Evolutionary conservation across 2,888 invertebrate species (phyloP).

Genomic region (Agonopterix heracliana): DNA sequence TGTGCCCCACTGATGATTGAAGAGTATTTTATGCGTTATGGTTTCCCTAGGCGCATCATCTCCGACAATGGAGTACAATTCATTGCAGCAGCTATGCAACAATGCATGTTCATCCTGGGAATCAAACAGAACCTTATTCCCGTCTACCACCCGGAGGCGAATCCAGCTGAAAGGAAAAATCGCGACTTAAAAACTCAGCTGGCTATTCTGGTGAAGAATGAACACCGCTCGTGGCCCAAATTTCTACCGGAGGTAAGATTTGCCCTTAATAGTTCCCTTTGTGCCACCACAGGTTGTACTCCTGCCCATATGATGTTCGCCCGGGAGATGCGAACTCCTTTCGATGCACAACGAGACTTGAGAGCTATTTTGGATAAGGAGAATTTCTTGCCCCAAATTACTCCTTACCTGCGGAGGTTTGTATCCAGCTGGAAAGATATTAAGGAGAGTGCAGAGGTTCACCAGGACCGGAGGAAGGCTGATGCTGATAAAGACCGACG

Average conservation of each 20-base stretch:
- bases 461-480: slow-evolving; percentile 13
- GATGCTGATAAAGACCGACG: slow-evolving; percentile 9
- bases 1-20: slow-evolving; percentile 12
- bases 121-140: slow-evolving; percentile 20
- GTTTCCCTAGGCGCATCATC: slow-evolving; percentile 13
- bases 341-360: slow-evolving; percentile 13
- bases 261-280: slow-evolving; percentile 20
- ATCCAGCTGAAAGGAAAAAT: slow-evolving; percentile 31
- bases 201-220: slow-evolving; percentile 17
- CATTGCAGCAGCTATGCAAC: slow-evolving; percentile 17
- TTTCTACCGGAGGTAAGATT: slow-evolving; percentile 21
- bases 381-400: slow-evolving; percentile 15
- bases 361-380: slow-evolving; percentile 7
- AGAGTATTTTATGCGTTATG: slow-evolving; percentile 14
- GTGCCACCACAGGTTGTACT: slow-evolving; percentile 14
- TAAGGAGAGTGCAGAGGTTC: slow-evolving; percentile 14
- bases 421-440: slow-evolving; percentile 6
- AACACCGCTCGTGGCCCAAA: slow-evolving; percentile 20
- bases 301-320: slow-evolving; percentile 25
- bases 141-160: slow-evolving; percentile 30
- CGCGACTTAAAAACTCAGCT: slow-evolving; percentile 28
- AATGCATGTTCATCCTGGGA: slow-evolving; percentile 6
- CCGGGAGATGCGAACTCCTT: slow-evolving; percentile 19
- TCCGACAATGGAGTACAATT: slow-evolving; percentile 19
- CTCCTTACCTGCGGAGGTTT: slow-evolving; percentile 10